Evolutionary conservation across 2,797 vertebrate genomes (phyloP).

Genomic region (Megaceryle alcyon): DNA sequence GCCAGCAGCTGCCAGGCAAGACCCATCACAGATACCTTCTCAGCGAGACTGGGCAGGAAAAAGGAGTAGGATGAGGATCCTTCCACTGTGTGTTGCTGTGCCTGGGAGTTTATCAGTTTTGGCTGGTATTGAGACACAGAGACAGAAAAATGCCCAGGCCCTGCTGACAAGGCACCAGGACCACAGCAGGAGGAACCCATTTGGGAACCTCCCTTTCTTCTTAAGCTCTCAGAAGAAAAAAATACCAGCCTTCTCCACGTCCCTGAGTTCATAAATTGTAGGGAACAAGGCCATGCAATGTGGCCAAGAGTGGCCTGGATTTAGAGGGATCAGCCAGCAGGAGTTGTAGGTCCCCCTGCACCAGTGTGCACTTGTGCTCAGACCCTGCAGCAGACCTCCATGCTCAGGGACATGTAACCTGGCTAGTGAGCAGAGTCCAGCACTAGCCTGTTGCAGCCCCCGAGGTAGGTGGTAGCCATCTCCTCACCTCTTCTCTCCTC

Average conservation of each 20-base stretch:
- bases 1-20: not conserved
- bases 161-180: not conserved
- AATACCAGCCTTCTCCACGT: not conserved
- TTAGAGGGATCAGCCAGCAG: not conserved
- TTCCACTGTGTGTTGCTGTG: not conserved
- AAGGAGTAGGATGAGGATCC: not conserved
- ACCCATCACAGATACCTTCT: not conserved
- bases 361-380: not conserved
- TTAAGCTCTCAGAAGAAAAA: not conserved
- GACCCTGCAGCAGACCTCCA: not conserved
- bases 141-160: not conserved
- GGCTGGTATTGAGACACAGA: not conserved
- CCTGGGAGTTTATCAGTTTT: rapidly evolving
- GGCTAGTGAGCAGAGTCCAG: not conserved
- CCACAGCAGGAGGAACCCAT: not conserved
- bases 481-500: not conserved
- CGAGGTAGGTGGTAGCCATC: not conserved
- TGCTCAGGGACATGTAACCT: not conserved
- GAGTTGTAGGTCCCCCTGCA: not conserved
- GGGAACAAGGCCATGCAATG: not conserved
- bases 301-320: not conserved
- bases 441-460: not conserved
- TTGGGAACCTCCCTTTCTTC: not conserved
- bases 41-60: not conserved
- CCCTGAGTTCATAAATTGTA: rapidly evolving